Evolutionary conservation across 2,113 vertebrate species (phyloP).

Genomic region (Pseudopodoces humilis): DNA sequence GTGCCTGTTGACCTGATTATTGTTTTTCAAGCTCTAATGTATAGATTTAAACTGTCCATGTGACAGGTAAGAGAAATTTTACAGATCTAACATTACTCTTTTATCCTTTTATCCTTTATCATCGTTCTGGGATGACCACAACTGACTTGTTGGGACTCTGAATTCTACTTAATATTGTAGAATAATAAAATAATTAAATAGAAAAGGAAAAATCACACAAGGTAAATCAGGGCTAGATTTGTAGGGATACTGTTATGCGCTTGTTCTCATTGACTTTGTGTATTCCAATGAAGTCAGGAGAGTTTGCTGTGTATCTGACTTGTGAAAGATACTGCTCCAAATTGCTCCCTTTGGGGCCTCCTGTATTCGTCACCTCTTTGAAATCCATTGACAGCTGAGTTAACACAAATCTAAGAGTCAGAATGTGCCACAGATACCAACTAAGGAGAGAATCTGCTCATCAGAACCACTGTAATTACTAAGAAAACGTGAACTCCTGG

Average conservation of each 20-base stretch:
- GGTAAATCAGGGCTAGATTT: background rate
- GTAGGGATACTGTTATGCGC: background rate
- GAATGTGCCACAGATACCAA: background rate
- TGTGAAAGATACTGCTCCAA: background rate
- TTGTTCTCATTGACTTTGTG: background rate
- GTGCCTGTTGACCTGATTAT: background rate
- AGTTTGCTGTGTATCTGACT: background rate
- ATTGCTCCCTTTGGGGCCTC: conserved; percentile 5
- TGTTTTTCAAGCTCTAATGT: background rate
- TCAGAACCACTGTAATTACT: background rate
- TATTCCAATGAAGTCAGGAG: background rate
- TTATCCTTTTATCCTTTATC: background rate
- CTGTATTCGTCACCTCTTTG: background rate
- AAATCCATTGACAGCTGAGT: background rate
- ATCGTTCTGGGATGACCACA: background rate
- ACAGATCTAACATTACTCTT: background rate
- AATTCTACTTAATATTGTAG: background rate
- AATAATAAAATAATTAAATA: background rate
- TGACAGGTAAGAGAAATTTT: background rate
- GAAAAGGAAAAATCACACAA: rapidly evolving
- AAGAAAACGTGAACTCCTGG: background rate
- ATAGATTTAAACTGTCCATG: background rate
- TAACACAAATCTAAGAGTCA: background rate
- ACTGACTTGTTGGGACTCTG: background rate
- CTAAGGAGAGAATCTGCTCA: background rate